Conservation (phyloP, 2,113 vertebrate species). For the Atlantisia rogersi region DNA sequence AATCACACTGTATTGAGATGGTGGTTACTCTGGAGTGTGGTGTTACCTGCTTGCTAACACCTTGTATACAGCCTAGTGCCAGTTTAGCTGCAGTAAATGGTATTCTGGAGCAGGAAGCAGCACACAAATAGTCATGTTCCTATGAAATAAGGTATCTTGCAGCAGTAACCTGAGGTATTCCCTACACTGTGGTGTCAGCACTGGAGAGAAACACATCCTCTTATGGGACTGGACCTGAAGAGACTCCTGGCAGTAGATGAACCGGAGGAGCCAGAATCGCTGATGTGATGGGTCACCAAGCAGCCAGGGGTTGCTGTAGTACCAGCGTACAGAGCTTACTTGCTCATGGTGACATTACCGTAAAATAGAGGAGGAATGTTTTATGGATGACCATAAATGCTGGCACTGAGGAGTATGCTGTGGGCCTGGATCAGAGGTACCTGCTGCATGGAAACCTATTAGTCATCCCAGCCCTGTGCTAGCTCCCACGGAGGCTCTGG, state of each 20-base stretch:
- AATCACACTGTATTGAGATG: neutral
- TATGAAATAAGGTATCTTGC: neutral
- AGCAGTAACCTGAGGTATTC: neutral
- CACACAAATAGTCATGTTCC: neutral
- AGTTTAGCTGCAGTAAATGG: neutral
- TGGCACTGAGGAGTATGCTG: accelerated
- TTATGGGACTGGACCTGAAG: neutral
- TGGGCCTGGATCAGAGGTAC: neutral
- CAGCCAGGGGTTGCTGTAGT: neutral
- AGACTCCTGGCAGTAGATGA: neutral
- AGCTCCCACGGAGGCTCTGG: neutral
- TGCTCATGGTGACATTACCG: neutral
- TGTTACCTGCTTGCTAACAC: neutral
- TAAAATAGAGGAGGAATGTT: neutral
- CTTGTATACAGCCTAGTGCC: neutral
- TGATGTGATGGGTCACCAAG: neutral
- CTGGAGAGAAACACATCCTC: neutral
- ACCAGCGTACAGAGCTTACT: neutral
- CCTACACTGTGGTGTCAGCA: neutral
- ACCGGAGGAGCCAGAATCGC: neutral
- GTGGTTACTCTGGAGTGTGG: neutral
- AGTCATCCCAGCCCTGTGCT: neutral
- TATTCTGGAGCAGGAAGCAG: neutral
- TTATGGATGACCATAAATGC: neutral
- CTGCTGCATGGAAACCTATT: neutral